Conservation (phyloP, 2,888 invertebrate genomes). For the Nebria brevicollis region DNA sequence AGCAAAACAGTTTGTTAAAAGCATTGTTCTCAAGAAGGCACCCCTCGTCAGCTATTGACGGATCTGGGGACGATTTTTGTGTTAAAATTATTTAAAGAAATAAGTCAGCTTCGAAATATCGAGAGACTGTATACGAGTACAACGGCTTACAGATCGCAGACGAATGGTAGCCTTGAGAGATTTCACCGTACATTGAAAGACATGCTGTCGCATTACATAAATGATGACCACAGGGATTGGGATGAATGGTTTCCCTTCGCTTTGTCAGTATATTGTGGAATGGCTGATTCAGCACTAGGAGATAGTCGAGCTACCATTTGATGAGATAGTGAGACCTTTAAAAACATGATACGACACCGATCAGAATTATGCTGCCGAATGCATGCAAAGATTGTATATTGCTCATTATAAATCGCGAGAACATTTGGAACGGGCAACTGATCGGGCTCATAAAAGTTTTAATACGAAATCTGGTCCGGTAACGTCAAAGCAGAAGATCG, state of each 20-base stretch:
- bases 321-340: slow-evolving; percentile 1
- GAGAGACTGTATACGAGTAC: no score
- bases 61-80: no score
- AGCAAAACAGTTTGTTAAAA: no score
- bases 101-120: slow-evolving; percentile 13
- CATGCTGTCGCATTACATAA: slow-evolving; percentile 20
- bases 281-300: not conserved
- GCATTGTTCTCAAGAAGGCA: no score
- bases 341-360: not conserved
- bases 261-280: slow-evolving; percentile 3
- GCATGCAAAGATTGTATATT: slow-evolving; percentile 1
- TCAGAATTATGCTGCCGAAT: slow-evolving; percentile 12
- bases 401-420: slow-evolving; percentile 5
- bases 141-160: slow-evolving; percentile 22
- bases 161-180: slow-evolving; percentile 15
- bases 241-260: slow-evolving; percentile 2
- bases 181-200: slow-evolving; percentile 21
- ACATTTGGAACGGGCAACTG: not conserved
- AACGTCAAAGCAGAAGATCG: slow-evolving; percentile 6
- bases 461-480: slow-evolving; percentile 14
- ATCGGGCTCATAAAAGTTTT: slow-evolving; percentile 13
- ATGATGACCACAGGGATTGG: slow-evolving; percentile 8
- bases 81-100: slow-evolving; percentile 40
- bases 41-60: no score
- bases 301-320: slow-evolving; percentile 18